phyloP scores from a whole-genome alignment of 2,888 invertebrate species.

The Sceliomorpha sp. region DNA sequence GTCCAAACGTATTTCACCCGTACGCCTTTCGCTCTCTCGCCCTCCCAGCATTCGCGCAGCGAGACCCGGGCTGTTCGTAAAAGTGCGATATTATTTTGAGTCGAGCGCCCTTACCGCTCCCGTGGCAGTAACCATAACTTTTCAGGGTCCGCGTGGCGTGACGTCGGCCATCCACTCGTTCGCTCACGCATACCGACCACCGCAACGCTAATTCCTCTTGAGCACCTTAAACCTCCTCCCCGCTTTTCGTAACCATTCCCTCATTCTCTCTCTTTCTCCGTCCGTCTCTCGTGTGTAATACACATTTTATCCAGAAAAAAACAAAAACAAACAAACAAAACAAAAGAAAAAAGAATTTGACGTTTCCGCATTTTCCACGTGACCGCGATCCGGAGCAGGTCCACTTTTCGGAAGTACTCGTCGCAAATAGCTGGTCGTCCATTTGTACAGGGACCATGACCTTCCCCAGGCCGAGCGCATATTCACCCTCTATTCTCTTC shows the following conservation, averaged over 20 bases:
- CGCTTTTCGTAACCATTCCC: conserved; percentile 50
- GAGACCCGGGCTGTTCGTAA: too few species aligned
- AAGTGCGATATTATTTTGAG: conserved; percentile 76
- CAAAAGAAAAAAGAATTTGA: too few species aligned
- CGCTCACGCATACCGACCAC: conserved; percentile 72
- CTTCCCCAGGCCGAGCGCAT: conserved; percentile 59
- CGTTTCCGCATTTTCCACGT: conserved; percentile 28
- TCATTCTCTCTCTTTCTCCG: conserved; percentile 32
- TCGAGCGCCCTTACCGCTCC: conserved; percentile 61
- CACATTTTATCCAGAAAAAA: conserved; percentile 54
- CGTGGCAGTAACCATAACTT: conserved; percentile 76
- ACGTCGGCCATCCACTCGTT: conserved; percentile 74
- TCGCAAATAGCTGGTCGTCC: conserved; percentile 27
- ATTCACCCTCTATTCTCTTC: conserved; percentile 55
- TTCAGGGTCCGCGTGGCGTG: conserved; percentile 72
- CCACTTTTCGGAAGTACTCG: conserved; percentile 28
- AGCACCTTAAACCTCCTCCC: conserved; percentile 56
- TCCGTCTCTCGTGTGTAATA: conserved; percentile 42
- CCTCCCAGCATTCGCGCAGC: too few species aligned
- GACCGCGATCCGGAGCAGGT: conserved; percentile 20
- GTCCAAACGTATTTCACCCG: too few species aligned
- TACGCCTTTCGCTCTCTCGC: too few species aligned
- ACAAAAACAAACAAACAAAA: too few species aligned
- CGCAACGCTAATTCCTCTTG: conserved; percentile 59
- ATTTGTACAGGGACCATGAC: conserved; percentile 62